Evolutionary conservation across 1,140 invertebrate genomes (phyloP), one percentile per base, ranked within the genome.

Genomic region (Solenopsis invicta): DNA sequence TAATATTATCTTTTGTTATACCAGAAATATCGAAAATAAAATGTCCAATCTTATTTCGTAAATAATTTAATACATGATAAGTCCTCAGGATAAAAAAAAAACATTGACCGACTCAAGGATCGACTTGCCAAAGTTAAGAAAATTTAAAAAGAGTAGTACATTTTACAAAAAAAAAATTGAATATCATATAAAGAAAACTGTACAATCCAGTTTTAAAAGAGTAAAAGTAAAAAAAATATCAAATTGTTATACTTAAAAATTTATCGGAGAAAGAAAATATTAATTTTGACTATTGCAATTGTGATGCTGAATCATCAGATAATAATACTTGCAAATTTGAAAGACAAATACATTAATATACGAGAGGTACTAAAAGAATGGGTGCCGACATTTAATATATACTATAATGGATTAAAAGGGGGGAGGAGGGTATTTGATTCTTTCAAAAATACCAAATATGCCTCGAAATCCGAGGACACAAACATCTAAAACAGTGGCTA

Each of bases 351-450:
- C 61, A 18, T 76, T 0, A 12, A 75, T 8, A 21, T 76, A 45
- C 54, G 56, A 76, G 37, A 29, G 41, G 21, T 37, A 62, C 3
- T 76, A 76, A 61, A 48, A 62, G 56, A 76, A 76, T 76, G 74
- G 74, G 56, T 21, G 2, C 16, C 62, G 74, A 76, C n/a, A 76
- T 76, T 76, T 62, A 34, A 62, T 24, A 62, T 62, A 76, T 21
- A 13, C 5, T 21, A 76, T 62, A 62, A 76, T 76, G 74, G 56
- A 62, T 29, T 76, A 62, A 62, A 76, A 0, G 10, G 2, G 61
- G 48, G 61, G 48, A 76, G 0, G 10, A 1, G 61, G 48, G 61
- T 76, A 29, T 45, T 29, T 61, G 0, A 76, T 76, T 76, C 8
- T 0, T 41, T 59, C 8, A 45, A 61, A 76, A 76, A 61, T 76